phyloP scores from a whole-genome alignment of 2,888 invertebrate genomes.

The Marasmarcha lunaedactyla region DNA sequence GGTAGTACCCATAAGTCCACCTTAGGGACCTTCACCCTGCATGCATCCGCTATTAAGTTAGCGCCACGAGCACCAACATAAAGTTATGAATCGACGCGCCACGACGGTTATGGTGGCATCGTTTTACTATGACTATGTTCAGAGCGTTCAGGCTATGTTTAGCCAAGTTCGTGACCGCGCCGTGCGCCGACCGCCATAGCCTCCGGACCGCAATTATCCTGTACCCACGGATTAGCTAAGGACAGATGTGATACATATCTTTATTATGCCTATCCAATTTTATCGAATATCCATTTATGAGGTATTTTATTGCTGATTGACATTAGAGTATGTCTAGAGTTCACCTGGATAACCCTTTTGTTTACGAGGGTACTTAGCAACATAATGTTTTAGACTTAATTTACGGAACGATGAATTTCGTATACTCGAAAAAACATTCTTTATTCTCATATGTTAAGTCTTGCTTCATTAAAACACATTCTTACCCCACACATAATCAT shows the following conservation, averaged over 20 bases:
- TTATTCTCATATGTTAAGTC: too few species aligned
- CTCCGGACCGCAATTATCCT: conserved; percentile 53
- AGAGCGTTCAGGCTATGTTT: conserved; percentile 45
- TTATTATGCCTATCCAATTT: conserved; percentile 22
- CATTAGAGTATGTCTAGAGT: too few species aligned
- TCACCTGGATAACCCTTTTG: too few species aligned
- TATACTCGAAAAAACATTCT: too few species aligned
- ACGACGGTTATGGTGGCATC: conserved; percentile 59
- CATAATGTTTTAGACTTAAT: too few species aligned
- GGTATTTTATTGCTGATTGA: too few species aligned
- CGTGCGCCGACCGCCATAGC: conserved; percentile 40
- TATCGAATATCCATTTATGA: conserved; percentile 12
- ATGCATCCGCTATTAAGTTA: conserved; percentile 14
- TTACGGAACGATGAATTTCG: too few species aligned
- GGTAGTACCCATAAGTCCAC: too few species aligned
- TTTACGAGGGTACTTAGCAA: too few species aligned
- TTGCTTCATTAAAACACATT: too few species aligned
- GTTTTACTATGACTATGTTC: conserved; percentile 24
- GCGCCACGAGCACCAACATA: conserved; percentile 31
- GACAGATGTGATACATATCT: conserved; percentile 26
- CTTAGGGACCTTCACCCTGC: too few species aligned
- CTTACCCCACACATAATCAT: too few species aligned
- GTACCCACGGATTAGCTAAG: conserved; percentile 48
- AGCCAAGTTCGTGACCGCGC: conserved; percentile 56
- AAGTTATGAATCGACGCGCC: conserved; percentile 26